Evolutionary conservation across 2,113 vertebrate species (phyloP).

Genomic region (Microtus richardsoni): DNA sequence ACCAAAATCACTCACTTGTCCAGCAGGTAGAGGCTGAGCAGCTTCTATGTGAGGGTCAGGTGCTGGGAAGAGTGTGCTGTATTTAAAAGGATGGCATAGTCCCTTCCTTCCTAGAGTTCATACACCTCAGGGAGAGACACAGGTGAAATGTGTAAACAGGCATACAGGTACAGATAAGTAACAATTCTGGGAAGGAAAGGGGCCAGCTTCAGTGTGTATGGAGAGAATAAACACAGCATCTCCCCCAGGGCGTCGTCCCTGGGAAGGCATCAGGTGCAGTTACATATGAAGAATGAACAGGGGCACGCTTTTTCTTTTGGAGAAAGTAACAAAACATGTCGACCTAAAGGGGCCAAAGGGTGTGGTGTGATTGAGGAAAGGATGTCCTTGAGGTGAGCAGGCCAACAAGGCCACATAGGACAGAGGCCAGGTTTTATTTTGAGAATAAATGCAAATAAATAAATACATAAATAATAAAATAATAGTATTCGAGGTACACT

Average conservation of each 20-base stretch:
- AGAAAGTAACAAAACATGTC: neutral
- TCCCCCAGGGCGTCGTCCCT: rapidly evolving
- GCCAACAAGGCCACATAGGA: too few relatives aligned
- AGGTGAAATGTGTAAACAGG: neutral
- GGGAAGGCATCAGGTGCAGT: neutral
- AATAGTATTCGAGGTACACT: neutral
- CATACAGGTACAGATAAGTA: rapidly evolving
- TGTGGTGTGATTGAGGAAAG: neutral
- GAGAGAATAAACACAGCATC: neutral
- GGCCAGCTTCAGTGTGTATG: rapidly evolving
- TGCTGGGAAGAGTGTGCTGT: neutral
- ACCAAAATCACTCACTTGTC: neutral
- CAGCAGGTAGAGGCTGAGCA: neutral
- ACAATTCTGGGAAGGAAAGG: neutral
- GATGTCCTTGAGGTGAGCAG: neutral
- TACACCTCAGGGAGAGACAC: neutral
- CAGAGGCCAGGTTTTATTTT: neutral
- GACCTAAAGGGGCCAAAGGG: too few relatives aligned
- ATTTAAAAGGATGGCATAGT: neutral
- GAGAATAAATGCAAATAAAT: neutral
- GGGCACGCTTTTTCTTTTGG: neutral
- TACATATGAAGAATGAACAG: neutral
- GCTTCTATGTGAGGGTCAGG: neutral
- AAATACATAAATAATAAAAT: neutral
- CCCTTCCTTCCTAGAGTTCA: neutral